phyloP scores from a whole-genome alignment of 92 coral and sea anemone genomes.

The Bergia sp. region DNA sequence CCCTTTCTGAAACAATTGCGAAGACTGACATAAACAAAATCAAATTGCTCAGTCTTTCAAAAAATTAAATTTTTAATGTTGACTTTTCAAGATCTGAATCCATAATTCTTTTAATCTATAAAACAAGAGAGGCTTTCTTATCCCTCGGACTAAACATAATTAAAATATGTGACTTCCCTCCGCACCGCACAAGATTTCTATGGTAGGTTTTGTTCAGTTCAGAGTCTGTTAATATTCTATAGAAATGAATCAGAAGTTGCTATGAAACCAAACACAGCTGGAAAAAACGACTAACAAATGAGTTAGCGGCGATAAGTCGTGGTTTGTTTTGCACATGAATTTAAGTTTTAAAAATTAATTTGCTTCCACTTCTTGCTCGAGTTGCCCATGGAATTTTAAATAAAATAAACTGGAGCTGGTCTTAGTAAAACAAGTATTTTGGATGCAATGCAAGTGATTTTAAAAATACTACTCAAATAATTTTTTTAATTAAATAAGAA shows the following conservation, averaged over 20 bases:
- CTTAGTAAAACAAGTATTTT: not conserved
- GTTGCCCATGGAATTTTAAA: not conserved
- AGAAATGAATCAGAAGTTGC: constrained; percentile 8
- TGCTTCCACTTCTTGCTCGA: not conserved
- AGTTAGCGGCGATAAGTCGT: not conserved
- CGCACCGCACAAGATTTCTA: not conserved
- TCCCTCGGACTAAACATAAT: not conserved
- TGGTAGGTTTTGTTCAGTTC: not conserved
- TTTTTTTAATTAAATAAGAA: no score
- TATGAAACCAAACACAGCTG: constrained; percentile 1
- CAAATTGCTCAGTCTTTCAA: not conserved
- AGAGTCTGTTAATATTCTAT: not conserved
- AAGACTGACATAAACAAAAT: not conserved
- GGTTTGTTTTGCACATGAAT: not conserved
- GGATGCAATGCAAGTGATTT: no score
- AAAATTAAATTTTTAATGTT: not conserved
- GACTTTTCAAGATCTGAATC: not conserved
- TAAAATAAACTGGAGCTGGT: not conserved
- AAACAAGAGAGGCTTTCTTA: not conserved
- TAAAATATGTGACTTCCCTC: not conserved
- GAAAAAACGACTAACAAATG: not conserved
- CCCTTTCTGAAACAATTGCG: not conserved
- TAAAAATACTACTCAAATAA: no score
- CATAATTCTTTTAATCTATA: not conserved
- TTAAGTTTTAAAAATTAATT: not conserved